These are phyloP conservation scores for Drosophila suboccidentalis DNA, from an alignment of 2,888 invertebrate genomes.

Conservation along the genomic window DNA sequence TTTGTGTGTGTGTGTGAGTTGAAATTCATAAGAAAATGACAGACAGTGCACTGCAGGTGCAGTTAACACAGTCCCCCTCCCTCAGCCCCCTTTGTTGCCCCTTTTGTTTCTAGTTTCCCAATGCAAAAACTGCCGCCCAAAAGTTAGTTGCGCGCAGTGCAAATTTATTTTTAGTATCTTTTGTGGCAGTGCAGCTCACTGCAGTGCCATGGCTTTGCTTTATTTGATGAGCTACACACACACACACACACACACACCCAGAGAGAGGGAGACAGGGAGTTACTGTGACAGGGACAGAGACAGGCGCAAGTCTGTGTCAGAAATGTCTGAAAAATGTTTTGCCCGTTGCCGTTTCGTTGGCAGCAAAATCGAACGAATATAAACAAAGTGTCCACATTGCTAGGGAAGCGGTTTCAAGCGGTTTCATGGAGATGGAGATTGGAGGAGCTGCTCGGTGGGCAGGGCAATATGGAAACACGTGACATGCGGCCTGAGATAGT, in stretches of 20 bases:
- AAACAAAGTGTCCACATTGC: slow-evolving; percentile 64
- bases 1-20: slow-evolving; percentile 6
- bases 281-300: slow-evolving; percentile 42
- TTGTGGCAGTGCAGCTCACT: slow-evolving; percentile 55
- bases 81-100: neutral
- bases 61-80: slow-evolving; percentile 6
- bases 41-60: slow-evolving; percentile 41
- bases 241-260: slow-evolving; percentile 14
- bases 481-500: slow-evolving; percentile 61
- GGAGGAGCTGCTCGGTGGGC: slow-evolving; percentile 11
- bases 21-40: slow-evolving; percentile 44
- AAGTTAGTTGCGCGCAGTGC: slow-evolving; percentile 45
- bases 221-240: slow-evolving; percentile 52
- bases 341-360: slow-evolving; percentile 65
- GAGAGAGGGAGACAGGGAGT: slow-evolving; percentile 14
- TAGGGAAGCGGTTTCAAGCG: neutral
- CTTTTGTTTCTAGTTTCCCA: slow-evolving; percentile 11
- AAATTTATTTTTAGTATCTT: slow-evolving; percentile 72
- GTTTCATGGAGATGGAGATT: neutral
- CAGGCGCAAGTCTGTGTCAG: slow-evolving; percentile 69
- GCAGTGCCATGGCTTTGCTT: slow-evolving; percentile 56
- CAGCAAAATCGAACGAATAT: slow-evolving; percentile 78
- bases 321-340: slow-evolving; percentile 67
- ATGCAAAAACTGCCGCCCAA: slow-evolving; percentile 24
- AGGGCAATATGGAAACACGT: slow-evolving; percentile 36